Base-by-base conservation (phyloP, 2,888 invertebrate species). In the Perdita meconis region DNA sequence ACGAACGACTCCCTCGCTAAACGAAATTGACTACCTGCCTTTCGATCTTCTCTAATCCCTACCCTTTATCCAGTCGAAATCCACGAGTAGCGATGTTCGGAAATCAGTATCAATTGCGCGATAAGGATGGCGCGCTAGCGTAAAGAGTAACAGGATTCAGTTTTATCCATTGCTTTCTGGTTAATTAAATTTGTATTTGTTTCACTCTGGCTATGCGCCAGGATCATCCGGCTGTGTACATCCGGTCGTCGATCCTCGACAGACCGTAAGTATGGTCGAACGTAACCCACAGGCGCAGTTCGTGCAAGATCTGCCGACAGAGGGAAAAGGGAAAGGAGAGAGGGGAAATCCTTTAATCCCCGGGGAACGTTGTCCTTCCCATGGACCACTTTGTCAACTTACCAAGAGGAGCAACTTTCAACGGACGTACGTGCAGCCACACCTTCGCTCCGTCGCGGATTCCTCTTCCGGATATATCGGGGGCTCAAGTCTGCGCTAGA, bases 121-220 rank as follows among this genome's bases (percentile, higher is more conserved):
- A 36, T 47, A 47, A 51, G 2, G 24, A 38, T 38, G 24, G 22
- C 38, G 16, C 8, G 38, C 26, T 22, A 63, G 61, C 44, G 71
- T 59, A 56, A 38, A 22, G 13, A 40, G 6, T 6, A 30, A 36
- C 19, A 3, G 13, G n/a, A 1, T 13, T 10, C 16, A 47, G 70
- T 61, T 69, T 69, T 81, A 74, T 80, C 70, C 64, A 40, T 50
- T 59, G 81, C 83, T 84, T 86, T 85, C 83, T 83, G 83, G 85
- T 87, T 89, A 89, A 89, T 89, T 87, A 86, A 88, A 89, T 89
- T 89, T 88, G 85, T 86, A 88, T 88, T 87, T 85, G 79, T 86
- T 80, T 84, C 77, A 61, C 69, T 78, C 77, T 87, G 88, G 88
- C 87, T 60, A 47, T 19, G 55, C 40, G 86, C 88, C 88, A 87